phyloP scores from a whole-genome alignment of 1,140 invertebrate genomes.

The Monomorium pharaonis region DNA sequence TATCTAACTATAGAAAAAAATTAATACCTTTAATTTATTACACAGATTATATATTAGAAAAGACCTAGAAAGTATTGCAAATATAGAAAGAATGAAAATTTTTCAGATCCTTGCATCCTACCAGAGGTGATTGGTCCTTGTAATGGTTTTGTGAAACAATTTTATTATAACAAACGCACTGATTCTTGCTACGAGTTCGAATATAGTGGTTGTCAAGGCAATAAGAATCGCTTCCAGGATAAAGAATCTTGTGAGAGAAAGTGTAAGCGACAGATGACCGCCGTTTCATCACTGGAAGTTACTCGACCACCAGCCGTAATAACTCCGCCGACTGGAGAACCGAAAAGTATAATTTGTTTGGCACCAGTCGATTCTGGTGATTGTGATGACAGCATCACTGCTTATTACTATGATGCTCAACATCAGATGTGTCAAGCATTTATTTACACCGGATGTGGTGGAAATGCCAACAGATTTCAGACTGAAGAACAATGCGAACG shows the following conservation, averaged over 20 bases:
- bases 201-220: conserved; percentile 90
- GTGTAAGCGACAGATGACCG: conserved; percentile 71
- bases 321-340: background rate
- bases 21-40: background rate
- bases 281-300: conserved; percentile 19
- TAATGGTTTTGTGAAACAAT: conserved; percentile 88
- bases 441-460: conserved; percentile 92
- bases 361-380: conserved; percentile 89
- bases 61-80: background rate
- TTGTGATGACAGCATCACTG: conserved; percentile 88
- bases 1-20: background rate
- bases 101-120: conserved; percentile 89
- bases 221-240: conserved; percentile 88
- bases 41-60: background rate
- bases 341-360: conserved; percentile 86
- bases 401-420: conserved; percentile 91
- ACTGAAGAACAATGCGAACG: conserved; percentile 93
- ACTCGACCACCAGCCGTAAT: background rate
- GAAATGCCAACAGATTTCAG: conserved; percentile 93
- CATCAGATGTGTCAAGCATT: conserved; percentile 89
- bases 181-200: conserved; percentile 89
- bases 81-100: background rate
- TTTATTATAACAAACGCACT: conserved; percentile 90
- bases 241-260: conserved; percentile 83
- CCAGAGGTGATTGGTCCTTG: conserved; percentile 91